Percentiles rank a stretch among this genome's conserved stretches.
Conservation (phyloP, 1,140 invertebrate genomes). For the Tetragonula clypearis region DNA sequence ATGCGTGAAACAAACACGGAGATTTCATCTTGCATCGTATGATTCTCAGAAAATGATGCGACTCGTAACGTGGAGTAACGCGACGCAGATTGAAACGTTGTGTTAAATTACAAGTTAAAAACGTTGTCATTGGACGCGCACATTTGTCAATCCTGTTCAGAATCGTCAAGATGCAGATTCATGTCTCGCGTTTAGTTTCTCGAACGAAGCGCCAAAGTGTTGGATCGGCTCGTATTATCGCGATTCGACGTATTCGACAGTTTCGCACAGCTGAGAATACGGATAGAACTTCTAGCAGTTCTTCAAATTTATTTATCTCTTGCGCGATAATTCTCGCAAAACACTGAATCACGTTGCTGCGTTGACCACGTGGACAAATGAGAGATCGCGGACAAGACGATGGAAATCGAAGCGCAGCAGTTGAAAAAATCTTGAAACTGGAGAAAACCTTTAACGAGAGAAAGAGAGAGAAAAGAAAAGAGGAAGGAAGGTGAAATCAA, state of each 20-base stretch:
- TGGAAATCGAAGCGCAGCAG: too few species aligned
- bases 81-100: background rate
- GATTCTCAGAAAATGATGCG: background rate
- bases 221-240: background rate
- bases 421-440: too few species aligned
- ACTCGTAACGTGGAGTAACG: background rate
- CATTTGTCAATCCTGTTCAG: background rate
- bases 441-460: too few species aligned
- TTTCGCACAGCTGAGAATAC: background rate
- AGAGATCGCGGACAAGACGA: too few species aligned
- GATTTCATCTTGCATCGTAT: background rate
- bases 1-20: background rate
- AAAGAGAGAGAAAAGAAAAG: too few species aligned
- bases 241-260: background rate
- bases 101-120: background rate
- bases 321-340: too few species aligned
- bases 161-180: background rate
- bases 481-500: too few species aligned
- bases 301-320: too few species aligned
- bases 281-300: background rate
- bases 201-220: background rate
- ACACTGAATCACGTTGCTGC: too few species aligned
- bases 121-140: background rate
- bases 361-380: too few species aligned
- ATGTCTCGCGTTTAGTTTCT: background rate